Evolutionary conservation across 1,140 invertebrate species (phyloP).

Genomic region (Ooceraea biroi): DNA sequence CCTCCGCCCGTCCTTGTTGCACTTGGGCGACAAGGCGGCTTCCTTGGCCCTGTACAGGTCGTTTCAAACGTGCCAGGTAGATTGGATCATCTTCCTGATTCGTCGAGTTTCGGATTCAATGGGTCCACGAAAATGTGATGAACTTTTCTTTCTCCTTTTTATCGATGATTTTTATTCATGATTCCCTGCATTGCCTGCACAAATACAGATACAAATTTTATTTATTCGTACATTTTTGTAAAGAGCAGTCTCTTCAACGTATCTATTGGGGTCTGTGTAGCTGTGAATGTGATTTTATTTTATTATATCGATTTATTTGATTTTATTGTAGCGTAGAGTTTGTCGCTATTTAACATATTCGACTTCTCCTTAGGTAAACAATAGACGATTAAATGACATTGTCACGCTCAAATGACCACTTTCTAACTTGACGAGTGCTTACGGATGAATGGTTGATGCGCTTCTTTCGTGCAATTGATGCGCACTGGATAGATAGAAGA

Average conservation of each 20-base stretch:
- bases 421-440: background rate
- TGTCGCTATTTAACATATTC: background rate
- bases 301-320: too few species aligned
- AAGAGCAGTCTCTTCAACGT: too few species aligned
- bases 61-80: constrained; percentile 60
- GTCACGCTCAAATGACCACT: background rate
- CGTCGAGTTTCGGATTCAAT: background rate
- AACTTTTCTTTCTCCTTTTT: background rate
- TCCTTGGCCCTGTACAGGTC: constrained; percentile 71
- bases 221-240: too few species aligned
- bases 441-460: constrained; percentile 28
- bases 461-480: constrained; percentile 66
- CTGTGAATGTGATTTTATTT: too few species aligned
- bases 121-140: background rate
- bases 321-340: background rate
- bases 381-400: constrained; percentile 1
- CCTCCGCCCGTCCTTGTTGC: constrained; percentile 78
- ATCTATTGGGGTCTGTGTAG: too few species aligned
- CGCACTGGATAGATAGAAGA: constrained; percentile 65
- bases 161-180: background rate
- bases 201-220: too few species aligned
- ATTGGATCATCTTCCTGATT: constrained; percentile 27
- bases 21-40: constrained; percentile 52
- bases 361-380: too few species aligned
- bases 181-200: background rate